Evolutionary conservation across 2,113 vertebrate genomes (phyloP), one percentile per base, ranked within the genome.

Genomic region (Platysteira castanea): DNA sequence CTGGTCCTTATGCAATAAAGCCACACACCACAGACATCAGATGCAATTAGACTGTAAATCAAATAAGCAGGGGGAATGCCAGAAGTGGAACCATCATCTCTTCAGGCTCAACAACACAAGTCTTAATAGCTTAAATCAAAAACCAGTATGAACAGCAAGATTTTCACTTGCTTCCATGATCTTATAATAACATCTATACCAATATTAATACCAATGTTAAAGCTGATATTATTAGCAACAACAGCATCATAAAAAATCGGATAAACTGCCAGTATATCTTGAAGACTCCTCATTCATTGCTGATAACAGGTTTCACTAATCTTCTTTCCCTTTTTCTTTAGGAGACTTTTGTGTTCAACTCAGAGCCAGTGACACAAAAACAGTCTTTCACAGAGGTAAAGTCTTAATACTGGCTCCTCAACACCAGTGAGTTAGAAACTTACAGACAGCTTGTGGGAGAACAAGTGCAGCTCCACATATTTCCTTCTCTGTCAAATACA

Each of bases 401-500:
- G 28, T 6, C n/a, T 80, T 73, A 50, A 35, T 41, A 76, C 6
- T 61, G 24, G 10, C n/a, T 87, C 15, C 19, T 73, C 14, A 54
- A 24, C 39, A 76, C 13, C 21, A 73, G 14, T 15, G 68, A 68
- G 39, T 76, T 60, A 53, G 30, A 39, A 42, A 37, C 13, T 59
- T 71, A 16, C 24, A 80, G 42, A 63, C 23, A 57, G 31, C 8
- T 44, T 35, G 31, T 80, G 53, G 44, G 53, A 80, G 42, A 67
- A 46, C 28, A 73, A 73, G 24, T 27, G 7, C 24, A 77, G 44
- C 28, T 87, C 26, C 26, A 84, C 10, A 18, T 33, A 64, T 54
- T 87, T 77, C 11, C 3, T 84, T 68, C 63, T 89, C 33, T 88
- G 54, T 69, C 59, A 92, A 81, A 80, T 54, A 76, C 16, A 83